Base-by-base conservation (phyloP, 2,888 invertebrate genomes). In the Gibbula magus region DNA sequence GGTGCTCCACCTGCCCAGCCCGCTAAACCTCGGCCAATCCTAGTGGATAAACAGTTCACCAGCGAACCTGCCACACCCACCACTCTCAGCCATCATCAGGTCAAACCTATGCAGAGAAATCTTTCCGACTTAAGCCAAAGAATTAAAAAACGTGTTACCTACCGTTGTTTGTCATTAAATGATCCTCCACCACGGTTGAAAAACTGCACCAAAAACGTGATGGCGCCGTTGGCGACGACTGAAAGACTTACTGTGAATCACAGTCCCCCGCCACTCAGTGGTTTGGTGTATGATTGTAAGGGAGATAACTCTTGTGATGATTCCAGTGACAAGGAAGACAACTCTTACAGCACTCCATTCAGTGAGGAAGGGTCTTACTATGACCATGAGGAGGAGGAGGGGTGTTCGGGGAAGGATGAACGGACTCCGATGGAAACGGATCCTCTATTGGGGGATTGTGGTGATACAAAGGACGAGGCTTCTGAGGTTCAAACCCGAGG, bases 71-170 rank as follows among this genome's bases (percentile, higher is more conserved):
- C 95, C 93, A 96, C 96, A 56, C 96, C 96, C 0, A 88, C 85
- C 13, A 75, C 66, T 10, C 78, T 84, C 75, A 29, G 85, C 79
- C 79, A 88, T n/a, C 67, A 89, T 77, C 88, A 88, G 7, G 84
- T 83, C 39, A 85, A 87, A 76, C 88, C 91, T 75, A 93, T 94
- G 91, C 90, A 91, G 77, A 85, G 93, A 75, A 93, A 93, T 77
- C 95, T 95, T 92, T 96, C 96, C 61, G 96, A 96, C 92, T 94
- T 96, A 87, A 96, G 96, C 85, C 96, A 95, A 92, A 95, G 96
- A 91, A 95, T 96, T 89, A 96, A 96, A 92, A 97, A 97, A 93
- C 95, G 96, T 93, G 96, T 97, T 81, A 96, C 97, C 75, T 95
- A 97, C 90, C 95, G 97, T n/a, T 86, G 89, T 29, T 83, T 89